Conservation (phyloP, 2,113 vertebrate species). For the Condylura cristata region DNA sequence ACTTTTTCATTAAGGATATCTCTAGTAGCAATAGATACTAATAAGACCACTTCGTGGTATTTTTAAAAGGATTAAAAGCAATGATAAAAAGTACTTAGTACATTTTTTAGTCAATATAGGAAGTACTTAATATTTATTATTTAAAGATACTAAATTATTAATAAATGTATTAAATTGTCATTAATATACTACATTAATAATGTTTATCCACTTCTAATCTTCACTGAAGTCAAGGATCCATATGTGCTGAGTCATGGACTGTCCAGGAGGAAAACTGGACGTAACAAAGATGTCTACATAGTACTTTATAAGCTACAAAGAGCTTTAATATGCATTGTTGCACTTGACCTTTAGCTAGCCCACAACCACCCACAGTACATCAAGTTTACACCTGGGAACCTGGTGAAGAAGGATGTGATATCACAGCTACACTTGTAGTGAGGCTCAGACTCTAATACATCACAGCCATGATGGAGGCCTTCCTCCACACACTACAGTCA, state of each 20-base stretch:
- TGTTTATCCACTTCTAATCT: background rate
- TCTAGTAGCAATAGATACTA: background rate
- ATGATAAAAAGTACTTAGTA: background rate
- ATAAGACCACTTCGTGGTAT: background rate
- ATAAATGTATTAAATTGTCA: background rate
- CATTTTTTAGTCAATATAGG: background rate
- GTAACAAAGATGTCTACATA: background rate
- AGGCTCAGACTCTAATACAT: background rate
- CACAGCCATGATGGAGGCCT: no score
- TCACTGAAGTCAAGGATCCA: background rate
- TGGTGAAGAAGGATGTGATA: background rate
- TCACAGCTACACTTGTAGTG: background rate
- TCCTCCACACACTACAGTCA: background rate
- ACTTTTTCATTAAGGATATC: background rate
- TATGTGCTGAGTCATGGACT: background rate
- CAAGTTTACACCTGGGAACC: background rate
- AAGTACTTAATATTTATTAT: background rate
- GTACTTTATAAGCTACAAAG: background rate
- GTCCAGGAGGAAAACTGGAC: background rate
- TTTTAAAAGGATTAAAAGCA: slow-evolving; percentile 40
- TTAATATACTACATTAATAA: background rate
- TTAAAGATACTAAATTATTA: slow-evolving; percentile 15
- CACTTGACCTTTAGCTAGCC: background rate
- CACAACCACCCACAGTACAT: background rate
- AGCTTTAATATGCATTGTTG: background rate